Percentiles rank a stretch among this genome's conserved stretches.
phyloP scores from a whole-genome alignment of 2,888 invertebrate genomes.

The Calameuta filiformis region DNA sequence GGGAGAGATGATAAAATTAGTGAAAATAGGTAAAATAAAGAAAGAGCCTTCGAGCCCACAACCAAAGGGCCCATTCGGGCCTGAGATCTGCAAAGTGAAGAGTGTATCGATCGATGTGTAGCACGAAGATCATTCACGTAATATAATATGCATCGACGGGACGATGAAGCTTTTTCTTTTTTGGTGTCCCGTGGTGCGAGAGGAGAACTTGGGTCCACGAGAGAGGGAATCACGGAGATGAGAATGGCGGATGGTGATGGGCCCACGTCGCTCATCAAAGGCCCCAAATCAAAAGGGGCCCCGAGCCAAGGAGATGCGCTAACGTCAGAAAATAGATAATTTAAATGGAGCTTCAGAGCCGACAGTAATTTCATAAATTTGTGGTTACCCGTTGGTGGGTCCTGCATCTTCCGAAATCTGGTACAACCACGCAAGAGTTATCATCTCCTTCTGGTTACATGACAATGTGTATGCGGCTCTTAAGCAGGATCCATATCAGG shows the following conservation, averaged over 20 bases:
- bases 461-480: not conserved
- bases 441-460: not conserved
- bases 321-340: conserved; percentile 36
- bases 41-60: not conserved
- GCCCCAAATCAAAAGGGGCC: conserved; percentile 15
- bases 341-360: conserved; percentile 30
- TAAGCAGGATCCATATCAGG: not conserved
- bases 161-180: not conserved
- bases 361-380: conserved; percentile 42
- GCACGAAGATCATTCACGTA: conserved; percentile 25
- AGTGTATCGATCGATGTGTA: conserved; percentile 14
- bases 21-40: not conserved
- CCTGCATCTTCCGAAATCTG: not conserved
- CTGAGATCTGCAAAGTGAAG: not conserved
- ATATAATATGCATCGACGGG: conserved; percentile 40
- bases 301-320: conserved; percentile 24
- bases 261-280: not conserved
- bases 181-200: not conserved
- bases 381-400: conserved; percentile 7
- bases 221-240: not conserved
- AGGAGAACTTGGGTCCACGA: not conserved
- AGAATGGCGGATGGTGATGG: not conserved
- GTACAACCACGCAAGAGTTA: not conserved
- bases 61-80: not conserved
- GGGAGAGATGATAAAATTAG: not conserved